Evolutionary conservation across 2,113 vertebrate genomes (phyloP).

Genomic region (Narcine bancroftii): DNA sequence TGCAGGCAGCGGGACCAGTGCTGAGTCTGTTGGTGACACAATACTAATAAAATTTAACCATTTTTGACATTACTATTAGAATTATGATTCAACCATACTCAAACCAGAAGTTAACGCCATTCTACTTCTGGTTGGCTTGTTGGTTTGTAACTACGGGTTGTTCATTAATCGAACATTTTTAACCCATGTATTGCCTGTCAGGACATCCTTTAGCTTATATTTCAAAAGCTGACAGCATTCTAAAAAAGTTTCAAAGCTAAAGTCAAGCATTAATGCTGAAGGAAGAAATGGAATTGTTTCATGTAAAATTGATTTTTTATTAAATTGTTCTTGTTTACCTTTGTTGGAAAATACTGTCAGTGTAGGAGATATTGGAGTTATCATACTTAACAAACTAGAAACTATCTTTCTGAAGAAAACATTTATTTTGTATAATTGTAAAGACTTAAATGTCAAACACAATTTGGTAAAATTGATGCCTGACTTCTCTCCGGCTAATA

Average conservation of each 20-base stretch:
- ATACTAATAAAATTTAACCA: no score
- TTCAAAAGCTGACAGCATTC: neutral
- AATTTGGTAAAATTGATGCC: neutral
- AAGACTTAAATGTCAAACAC: neutral
- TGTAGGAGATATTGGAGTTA: neutral
- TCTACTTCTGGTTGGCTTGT: no score
- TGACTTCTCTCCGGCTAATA: neutral
- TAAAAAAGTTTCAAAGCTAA: neutral
- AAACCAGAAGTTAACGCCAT: no score
- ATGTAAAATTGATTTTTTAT: slow-evolving; percentile 25
- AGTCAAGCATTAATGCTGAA: neutral
- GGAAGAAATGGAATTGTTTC: neutral
- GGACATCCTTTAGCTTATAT: neutral
- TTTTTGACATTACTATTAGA: no score
- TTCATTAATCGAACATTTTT: no score
- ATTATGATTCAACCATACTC: no score
- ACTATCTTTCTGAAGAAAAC: neutral
- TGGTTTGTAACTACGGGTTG: no score
- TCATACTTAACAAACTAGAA: neutral
- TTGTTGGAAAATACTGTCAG: neutral
- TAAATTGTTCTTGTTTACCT: neutral
- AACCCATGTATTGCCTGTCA: no score
- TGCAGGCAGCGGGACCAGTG: no score
- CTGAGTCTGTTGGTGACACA: no score
- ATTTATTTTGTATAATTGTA: neutral